Evolutionary conservation across 2,113 vertebrate genomes (phyloP), one percentile per base, ranked within the genome.

Genomic region (Microtus pennsylvanicus): DNA sequence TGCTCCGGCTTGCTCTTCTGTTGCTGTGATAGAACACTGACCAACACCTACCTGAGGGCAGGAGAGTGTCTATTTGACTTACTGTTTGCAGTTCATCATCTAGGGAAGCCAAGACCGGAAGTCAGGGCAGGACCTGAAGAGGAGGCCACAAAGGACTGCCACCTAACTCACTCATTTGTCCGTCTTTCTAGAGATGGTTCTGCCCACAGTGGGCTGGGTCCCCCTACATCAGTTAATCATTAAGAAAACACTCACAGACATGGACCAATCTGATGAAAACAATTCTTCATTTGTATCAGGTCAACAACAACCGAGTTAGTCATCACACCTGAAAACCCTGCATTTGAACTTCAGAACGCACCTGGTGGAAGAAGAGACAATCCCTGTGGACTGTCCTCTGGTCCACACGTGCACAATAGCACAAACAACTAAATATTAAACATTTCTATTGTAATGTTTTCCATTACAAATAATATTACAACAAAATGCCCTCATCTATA

Each of bases 381-480:
- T 9, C 17, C 61, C 28, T 47, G 2, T 2, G 61, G 83, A 33
- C 5, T 67, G 38, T 35, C 61, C 38, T 67, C 16, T 47, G 28
- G 33, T 28, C 42, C 61, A 67, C 28, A 22, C 10, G 2, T 7
- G 61, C 30, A 22, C 63, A 38, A 67, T 22, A 42, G 63, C 9
- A n/a, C 38, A 50, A 24, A 82, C 3, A 38, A 65, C 21, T 7
- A 47, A 52, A 52, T 21, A 19, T 13, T n/a, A 87, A 47, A 83
- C 70, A 24, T n/a, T 21, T 58, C 13, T 50, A 89, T 89, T 33
- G 42, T 65, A 93, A 47, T 78, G 4, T 91, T 95, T 90, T 21
- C 42, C 86, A 19, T 80, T 82, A 72, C 5, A 87, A 87, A 86
- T 85, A 88, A 92, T 69, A 22, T 95, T 74, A 30, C 28, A 82